Base-by-base conservation (phyloP, 2,888 invertebrate species). In the Megalurothrips usitatus region DNA sequence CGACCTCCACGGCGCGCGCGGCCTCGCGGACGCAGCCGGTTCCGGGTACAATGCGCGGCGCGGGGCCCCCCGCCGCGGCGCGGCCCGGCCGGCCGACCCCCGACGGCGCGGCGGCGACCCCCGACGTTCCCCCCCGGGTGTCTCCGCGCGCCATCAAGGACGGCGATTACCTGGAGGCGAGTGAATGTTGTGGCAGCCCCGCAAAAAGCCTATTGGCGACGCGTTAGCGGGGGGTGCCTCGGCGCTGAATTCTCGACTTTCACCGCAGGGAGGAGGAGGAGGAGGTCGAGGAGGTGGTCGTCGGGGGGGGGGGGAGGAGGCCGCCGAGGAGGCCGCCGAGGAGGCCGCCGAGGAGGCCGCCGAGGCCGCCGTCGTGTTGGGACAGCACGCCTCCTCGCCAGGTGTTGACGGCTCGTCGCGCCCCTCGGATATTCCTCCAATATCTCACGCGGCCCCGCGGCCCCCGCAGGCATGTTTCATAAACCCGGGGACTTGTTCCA, bases 321-420 rank as follows among this genome's bases (percentile, higher is more conserved):
- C 11, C 14, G 58, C 6, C n/a, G 58, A 19, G 1, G 52, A 52
- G 0, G 14, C 6, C 14, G 58, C 14, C 14, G 58, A 58, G 17
- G 17, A 19, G 58, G 19, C 11, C 14, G 58, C 6, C n/a, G 58
- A 19, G 1, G 52, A 52, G 0, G 14, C 6, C 14, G 58, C 14
- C 14, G 58, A 19, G 52, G 14, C 52, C 52, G 19, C 52, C 19
- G 52, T 9, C 14, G 12, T 52, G 34, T 43, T 43, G 2, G 34
- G 34, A 43, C 34, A 43, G 34, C 58, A 17, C 58, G 34, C 34
- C 34, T 43, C 34, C 34, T 43, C 34, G 34, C 26, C 68, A 26
- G 68, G 68, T 75, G 68, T 75, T 75, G 68, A 75, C 68, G 68
- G n/a, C 23, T 75, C 34, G 34, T 43, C 58, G 19, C 68, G 68